Percentiles rank a stretch among this genome's conserved stretches.
These are phyloP conservation scores for Heterocephalus glaber DNA, from an alignment of 2,113 vertebrate species.

Conservation along the genomic window DNA sequence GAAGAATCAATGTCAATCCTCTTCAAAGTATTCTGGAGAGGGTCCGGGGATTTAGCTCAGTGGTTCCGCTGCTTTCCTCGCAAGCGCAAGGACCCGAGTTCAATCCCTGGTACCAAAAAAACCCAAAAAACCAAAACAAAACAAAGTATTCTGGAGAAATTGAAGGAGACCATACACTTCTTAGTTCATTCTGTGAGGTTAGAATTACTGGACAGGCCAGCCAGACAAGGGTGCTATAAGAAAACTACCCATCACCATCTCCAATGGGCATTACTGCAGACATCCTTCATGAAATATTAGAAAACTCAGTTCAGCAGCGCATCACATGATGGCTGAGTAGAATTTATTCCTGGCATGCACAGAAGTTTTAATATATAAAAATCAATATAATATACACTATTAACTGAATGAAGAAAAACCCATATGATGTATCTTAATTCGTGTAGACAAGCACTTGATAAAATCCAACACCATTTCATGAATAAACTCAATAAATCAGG, in stretches of 20 bases:
- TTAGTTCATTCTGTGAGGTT: not conserved
- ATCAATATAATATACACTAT: not conserved
- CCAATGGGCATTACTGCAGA: not conserved
- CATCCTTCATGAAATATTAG: not conserved
- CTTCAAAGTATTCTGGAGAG: not conserved
- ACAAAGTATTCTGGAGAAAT: not conserved
- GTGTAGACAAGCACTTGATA: not conserved
- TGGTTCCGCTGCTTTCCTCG: too few relatives aligned
- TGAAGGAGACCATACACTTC: not conserved
- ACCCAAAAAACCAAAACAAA: too few relatives aligned
- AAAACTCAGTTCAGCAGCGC: not conserved
- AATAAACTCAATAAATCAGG: not conserved
- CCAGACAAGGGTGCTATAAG: not conserved
- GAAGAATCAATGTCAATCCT: not conserved
- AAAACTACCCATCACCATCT: not conserved
- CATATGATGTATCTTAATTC: not conserved
- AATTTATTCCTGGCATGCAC: not conserved
- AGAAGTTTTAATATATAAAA: not conserved
- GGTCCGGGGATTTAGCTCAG: too few relatives aligned
- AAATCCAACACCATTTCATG: not conserved
- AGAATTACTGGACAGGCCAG: not conserved
- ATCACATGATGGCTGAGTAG: not conserved
- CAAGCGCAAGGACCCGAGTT: too few relatives aligned
- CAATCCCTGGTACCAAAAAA: too few relatives aligned
- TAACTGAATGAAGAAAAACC: not conserved